Evolutionary conservation across 2,888 invertebrate species (phyloP), one percentile per base, ranked within the genome.

Genomic region (Tethea ocularis): DNA sequence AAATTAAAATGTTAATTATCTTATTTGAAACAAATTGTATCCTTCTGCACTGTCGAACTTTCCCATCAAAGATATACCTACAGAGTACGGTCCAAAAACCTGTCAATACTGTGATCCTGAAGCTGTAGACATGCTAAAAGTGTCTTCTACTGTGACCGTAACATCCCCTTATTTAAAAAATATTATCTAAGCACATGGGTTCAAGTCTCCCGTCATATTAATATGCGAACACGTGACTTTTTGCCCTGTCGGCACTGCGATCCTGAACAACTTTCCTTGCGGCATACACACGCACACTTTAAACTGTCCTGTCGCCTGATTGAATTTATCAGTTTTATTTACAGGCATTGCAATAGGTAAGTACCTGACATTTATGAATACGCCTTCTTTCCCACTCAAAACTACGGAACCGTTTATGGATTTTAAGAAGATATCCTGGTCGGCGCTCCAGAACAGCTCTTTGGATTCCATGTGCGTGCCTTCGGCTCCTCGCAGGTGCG

Each of bases 271-370:
- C 72, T 96, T 96, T 0, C 98, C 98, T 66, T 96, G 95, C 0
- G 98, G 98, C 97, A 97, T 97, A 77, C 98, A 98, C 0, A 98
- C 96, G 72, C 98, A 98, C 0, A 98, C 94, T 83, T 98, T 98
- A 74, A 96, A 98, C 80, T 98, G 97, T 0, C 95, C 91, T 0
- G 83, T 82, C 0, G 77, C 80, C 0, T 77, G 77, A 0, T 52
- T 59, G 8, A 62, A 65, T 13, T 33, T 80, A 1, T 83, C 88
- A 0, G 82, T 83, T 41, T 84, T 75, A 78, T 92, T 78, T 70
- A 92, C 29, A 64, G 86, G 64, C 78, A 93, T 67, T 29, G 95
- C 96, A 54, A 96, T 94, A 0, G 97, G 97, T 17, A 97, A 89
- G 65, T 95, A 95, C 52, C 95, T 94, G 0, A 96, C 94, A 74